Percentiles rank a stretch among this genome's conserved stretches.
phyloP scores from a whole-genome alignment of 2,113 vertebrate genomes.

The Cryptomyrus ogoouensis region DNA sequence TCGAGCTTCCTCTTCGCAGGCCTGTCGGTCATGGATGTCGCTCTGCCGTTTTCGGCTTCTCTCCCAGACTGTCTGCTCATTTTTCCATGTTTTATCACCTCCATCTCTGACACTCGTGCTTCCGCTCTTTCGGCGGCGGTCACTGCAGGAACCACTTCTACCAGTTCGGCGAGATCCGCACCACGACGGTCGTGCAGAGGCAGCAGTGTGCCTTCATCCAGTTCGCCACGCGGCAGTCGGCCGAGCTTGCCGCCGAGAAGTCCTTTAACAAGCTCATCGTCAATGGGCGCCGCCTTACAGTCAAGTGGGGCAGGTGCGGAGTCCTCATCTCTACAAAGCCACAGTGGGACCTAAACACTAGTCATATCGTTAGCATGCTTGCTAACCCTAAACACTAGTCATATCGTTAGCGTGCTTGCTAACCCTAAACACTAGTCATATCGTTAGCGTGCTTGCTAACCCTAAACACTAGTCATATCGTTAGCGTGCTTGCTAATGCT shows the following conservation, averaged over 20 bases:
- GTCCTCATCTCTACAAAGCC: no score
- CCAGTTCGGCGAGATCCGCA: slow-evolving; percentile 95
- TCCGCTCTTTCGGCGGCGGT: not conserved
- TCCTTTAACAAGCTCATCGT: slow-evolving; percentile 98
- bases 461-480: no score
- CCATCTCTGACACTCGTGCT: not conserved
- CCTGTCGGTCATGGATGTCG: not conserved
- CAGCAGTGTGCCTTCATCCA: slow-evolving; percentile 98
- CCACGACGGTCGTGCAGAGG: slow-evolving; percentile 88
- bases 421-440: no score
- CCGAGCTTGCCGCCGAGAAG: slow-evolving; percentile 91
- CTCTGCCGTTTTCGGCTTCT: not conserved
- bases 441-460: no score
- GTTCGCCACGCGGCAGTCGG: slow-evolving; percentile 86
- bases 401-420: not conserved
- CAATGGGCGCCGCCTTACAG: slow-evolving; percentile 88
- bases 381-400: not conserved
- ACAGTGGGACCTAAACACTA: not conserved
- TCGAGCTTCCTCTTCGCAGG: not conserved
- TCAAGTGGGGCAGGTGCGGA: slow-evolving; percentile 94
- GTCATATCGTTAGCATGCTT: not conserved
- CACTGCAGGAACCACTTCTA: slow-evolving; percentile 85
- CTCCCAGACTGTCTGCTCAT: not conserved
- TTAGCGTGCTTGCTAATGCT: not conserved
- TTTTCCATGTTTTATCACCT: no score